Evolutionary conservation across 2,888 invertebrate genomes (phyloP).

Genomic region (Zonitis immaculata): DNA sequence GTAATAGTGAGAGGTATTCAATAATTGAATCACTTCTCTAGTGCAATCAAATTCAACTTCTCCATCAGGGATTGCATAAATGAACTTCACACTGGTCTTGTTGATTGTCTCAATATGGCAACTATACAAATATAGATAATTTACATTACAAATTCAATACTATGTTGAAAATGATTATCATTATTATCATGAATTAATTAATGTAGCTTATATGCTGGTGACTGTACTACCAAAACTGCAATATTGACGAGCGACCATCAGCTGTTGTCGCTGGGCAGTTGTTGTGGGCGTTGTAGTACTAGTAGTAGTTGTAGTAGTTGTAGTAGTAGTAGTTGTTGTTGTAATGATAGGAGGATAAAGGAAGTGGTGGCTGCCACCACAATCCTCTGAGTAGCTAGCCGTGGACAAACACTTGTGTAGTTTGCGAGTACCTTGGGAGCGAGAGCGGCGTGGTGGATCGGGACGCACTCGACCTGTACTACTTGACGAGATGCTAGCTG

Average conservation of each 20-base stretch:
- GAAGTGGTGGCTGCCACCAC: constrained; percentile 49
- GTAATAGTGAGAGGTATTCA: no score
- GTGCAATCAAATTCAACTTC: no score
- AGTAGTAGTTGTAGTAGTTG: constrained; percentile 47
- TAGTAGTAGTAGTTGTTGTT: constrained; percentile 50
- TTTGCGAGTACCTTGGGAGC: constrained; percentile 93
- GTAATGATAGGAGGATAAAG: constrained; percentile 45
- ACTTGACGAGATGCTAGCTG: constrained; percentile 28
- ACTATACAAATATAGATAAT: no score
- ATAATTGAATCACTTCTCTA: no score
- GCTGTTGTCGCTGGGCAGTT: constrained; percentile 55
- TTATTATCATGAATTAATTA: no score
- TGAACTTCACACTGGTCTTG: no score
- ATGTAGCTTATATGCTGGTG: no score
- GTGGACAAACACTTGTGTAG: constrained; percentile 89
- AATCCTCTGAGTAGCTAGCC: constrained; percentile 76
- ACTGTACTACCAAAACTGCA: constrained; percentile 93
- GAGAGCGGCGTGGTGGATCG: constrained; percentile 75
- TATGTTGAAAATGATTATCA: no score
- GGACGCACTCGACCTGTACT: constrained; percentile 46
- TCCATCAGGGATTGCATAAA: no score
- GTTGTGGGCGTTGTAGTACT: constrained; percentile 50
- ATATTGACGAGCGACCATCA: constrained; percentile 85
- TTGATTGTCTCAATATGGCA: no score
- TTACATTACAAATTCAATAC: no score